These are phyloP conservation scores for Erebia epiphron DNA, from an alignment of 2,888 invertebrate genomes.

Conservation along the genomic window DNA sequence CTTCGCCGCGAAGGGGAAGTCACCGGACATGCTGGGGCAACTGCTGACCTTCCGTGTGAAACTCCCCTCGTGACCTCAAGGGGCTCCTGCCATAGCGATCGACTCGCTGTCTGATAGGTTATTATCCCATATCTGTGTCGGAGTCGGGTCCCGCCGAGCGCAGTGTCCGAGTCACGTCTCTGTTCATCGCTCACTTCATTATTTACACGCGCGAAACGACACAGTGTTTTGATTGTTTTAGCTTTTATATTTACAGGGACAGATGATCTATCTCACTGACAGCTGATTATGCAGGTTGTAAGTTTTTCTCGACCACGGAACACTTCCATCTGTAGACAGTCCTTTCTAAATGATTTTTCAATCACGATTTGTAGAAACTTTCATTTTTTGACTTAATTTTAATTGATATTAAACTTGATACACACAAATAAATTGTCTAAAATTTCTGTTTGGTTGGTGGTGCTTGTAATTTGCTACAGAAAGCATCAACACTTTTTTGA, in stretches of 20 bases:
- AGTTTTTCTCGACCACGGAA: conserved; percentile 79
- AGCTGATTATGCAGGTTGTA: conserved; percentile 84
- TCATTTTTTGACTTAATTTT: conserved; percentile 63
- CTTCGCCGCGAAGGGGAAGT: conserved; percentile 68
- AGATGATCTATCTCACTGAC: conserved; percentile 83
- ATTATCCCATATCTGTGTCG: conserved; percentile 78
- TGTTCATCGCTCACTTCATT: conserved; percentile 66
- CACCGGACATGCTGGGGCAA: conserved; percentile 74
- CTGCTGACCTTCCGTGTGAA: conserved; percentile 55
- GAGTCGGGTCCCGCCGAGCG: conserved; percentile 57
- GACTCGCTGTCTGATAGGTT: conserved; percentile 76
- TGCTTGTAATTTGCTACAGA: conserved; percentile 79
- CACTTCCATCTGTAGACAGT: conserved; percentile 74
- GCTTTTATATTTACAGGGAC: conserved; percentile 82
- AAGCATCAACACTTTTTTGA: conserved; percentile 83
- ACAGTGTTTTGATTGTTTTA: conserved; percentile 78
- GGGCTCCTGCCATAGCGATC: conserved; percentile 71
- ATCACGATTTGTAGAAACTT: conserved; percentile 58
- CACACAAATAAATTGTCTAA: conserved; percentile 74
- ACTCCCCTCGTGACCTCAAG: conserved; percentile 61
- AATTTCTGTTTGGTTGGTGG: conserved; percentile 78
- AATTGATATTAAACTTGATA: conserved; percentile 68
- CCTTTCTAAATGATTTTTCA: conserved; percentile 60
- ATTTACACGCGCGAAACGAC: conserved; percentile 60
- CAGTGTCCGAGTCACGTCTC: conserved; percentile 69